These are phyloP conservation scores for Paramisgurnus dabryanus DNA, from an alignment of 2,113 vertebrate genomes.

Conservation along the genomic window DNA sequence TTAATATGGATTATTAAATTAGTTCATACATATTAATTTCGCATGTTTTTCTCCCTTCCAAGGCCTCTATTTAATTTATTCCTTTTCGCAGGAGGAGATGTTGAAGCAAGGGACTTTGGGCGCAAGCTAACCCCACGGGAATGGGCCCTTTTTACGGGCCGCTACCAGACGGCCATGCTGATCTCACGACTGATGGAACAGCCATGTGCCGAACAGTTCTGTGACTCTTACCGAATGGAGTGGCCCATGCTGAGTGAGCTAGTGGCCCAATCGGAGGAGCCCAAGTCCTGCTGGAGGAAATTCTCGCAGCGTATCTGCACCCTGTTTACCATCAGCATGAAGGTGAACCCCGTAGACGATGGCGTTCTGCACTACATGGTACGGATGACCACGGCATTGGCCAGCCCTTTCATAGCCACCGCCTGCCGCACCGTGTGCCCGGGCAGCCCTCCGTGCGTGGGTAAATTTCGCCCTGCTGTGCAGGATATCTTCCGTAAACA, in stretches of 20 bases:
- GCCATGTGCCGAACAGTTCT: conserved; percentile 89
- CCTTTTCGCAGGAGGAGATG: conserved; percentile 78
- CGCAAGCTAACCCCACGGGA: conserved; percentile 83
- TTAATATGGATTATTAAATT: not conserved
- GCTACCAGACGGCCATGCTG: conserved; percentile 79
- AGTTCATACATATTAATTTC: not conserved
- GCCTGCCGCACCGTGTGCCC: conserved; percentile 86
- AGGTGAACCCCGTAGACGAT: conserved; percentile 77
- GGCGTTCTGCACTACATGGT: conserved; percentile 92
- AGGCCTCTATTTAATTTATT: not conserved
- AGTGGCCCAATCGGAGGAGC: conserved; percentile 70
- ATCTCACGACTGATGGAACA: conserved; percentile 83
- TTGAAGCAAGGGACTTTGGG: conserved; percentile 81
- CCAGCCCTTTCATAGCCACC: conserved; percentile 82
- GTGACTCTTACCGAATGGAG: conserved; percentile 81
- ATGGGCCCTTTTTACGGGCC: conserved; percentile 92
- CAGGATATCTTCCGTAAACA: conserved; percentile 84
- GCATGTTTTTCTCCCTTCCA: not conserved
- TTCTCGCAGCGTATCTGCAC: conserved; percentile 70
- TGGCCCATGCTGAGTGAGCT: conserved; percentile 82
- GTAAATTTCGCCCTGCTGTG: conserved; percentile 83
- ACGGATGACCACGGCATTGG: conserved; percentile 82
- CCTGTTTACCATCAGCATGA: conserved; percentile 67
- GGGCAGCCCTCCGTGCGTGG: conserved; percentile 81
- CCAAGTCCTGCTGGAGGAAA: conserved; percentile 79